Conservation (phyloP, 1,140 invertebrate species). For the Anadara kagoshimensis region DNA sequence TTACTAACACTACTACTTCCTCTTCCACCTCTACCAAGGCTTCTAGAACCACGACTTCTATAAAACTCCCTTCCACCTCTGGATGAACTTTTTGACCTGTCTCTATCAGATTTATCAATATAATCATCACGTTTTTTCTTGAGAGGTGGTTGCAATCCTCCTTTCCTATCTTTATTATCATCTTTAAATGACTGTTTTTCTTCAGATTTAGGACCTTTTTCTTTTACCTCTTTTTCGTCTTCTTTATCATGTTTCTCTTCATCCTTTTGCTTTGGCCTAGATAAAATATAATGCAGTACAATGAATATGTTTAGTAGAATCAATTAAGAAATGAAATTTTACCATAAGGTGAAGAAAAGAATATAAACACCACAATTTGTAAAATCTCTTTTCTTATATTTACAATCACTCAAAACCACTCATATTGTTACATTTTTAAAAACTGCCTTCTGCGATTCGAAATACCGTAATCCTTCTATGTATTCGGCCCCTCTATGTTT, state of each 20-base stretch:
- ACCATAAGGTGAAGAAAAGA: too few species aligned
- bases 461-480: too few species aligned
- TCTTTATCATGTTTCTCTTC: constrained; percentile 17
- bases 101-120: constrained; percentile 36
- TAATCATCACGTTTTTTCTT: constrained; percentile 53
- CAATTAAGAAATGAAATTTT: too few species aligned
- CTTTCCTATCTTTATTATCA: constrained; percentile 18
- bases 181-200: constrained; percentile 20
- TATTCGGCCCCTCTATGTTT: too few species aligned
- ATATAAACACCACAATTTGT: too few species aligned
- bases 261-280: constrained; percentile 22
- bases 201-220: constrained; percentile 28
- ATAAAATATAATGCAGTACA: constrained; percentile 3
- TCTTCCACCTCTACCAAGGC: constrained; percentile 54
- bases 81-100: constrained; percentile 52
- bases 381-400: too few species aligned
- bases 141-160: constrained; percentile 42
- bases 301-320: background rate
- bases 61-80: constrained; percentile 68
- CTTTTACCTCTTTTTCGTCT: constrained; percentile 31
- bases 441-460: too few species aligned
- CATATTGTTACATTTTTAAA: too few species aligned
- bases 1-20: constrained; percentile 44
- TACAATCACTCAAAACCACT: too few species aligned
- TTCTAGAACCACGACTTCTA: constrained; percentile 56